Evolutionary conservation across 1,140 invertebrate species (phyloP), one percentile per base, ranked within the genome.

Genomic region (Neodiprion lecontei): DNA sequence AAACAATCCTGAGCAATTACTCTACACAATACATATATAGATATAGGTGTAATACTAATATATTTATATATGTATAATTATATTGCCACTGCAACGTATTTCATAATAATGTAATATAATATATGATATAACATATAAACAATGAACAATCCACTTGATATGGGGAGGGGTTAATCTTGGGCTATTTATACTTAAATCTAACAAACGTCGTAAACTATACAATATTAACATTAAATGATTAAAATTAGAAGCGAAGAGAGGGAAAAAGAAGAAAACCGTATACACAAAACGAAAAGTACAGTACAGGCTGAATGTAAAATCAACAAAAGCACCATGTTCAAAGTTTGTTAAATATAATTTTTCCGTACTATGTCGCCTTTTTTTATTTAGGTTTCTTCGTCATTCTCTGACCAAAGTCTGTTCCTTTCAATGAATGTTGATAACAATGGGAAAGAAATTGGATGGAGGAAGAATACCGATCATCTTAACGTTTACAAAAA

Each of bases 1-100:
- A 86, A 86, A 86, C 84, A 86, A 86, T 85, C 84, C 85, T 86
- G 85, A 86, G 85, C 84, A 84, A 86, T 85, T 85, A 85, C 79
- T 85, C 83, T 84, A 86, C 80, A 83, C 82, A 85, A 86, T 84
- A 82, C 82, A 82, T 80, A 82, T 81, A 84, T 75, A 80, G 81
- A 78, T 78, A 81, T 79, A 66, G 70, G 79, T 71, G 75, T 77
- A 82, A 83, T 80, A 81, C 83, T 77, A 77, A 67, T 66, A 21
- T 67, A 53, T 71, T 49, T 12, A 10, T 10, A 53, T 53, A 80
- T 81, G 78, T 77, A 82, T 80, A 65, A 72, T 80, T 53, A n/a
- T 21, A 21, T 21, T 21, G 49, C 79, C 81, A 78, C 78, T 81
- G 80, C 75, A 82, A 79, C 78, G 78, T 80, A 81, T 81, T 76